Evolutionary conservation across 2,888 invertebrate species (phyloP), one percentile per base, ranked within the genome.

Genomic region (Eudemis profundana): DNA sequence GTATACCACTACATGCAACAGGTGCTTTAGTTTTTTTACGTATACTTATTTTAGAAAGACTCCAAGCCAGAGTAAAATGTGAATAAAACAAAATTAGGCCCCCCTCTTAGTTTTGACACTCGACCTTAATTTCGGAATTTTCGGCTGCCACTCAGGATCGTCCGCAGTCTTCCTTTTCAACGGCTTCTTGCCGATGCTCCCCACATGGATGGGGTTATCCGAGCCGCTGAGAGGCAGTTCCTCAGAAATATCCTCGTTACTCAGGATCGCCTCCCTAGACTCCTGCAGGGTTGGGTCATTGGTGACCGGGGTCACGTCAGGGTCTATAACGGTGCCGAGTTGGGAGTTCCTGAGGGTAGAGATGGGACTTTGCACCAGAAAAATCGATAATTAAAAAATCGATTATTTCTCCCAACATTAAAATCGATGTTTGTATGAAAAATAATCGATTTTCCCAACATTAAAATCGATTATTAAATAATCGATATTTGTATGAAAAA

Each of bases 201-300:
- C 77, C 38, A 78, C 76, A 66, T 77, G 74, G 1, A 82, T 72
- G 0, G 82, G 80, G 57, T 82, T 81, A 62, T 81, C 80, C 21
- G 73, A 72, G 0, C 79, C 82, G 51, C 78, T 81, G 0, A 81
- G 54, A 0, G 83, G 83, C 36, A 78, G 51, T 0, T 78, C 78
- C 12, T 78, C 77, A 1, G 74, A 77, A 7, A 62, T 64, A 8
- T 70, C 72, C 10, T 75, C 74, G 21, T 72, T 73, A 4, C 74
- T 70, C 7, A 78, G 49, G 0, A 84, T 56, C 0, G 81, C 86
- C 27, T 84, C 81, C 38, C 77, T 75, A 42, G 88, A 88, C 66
- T 86, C 76, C 44, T 81, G 75, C 27, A 88, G 62, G 7, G 78
- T 80, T 0, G 73, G 59, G 69, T 86, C 79, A 63, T 79, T 78